phyloP scores from a whole-genome alignment of 2,113 vertebrate genomes.

The Tachuris rubrigastra region DNA sequence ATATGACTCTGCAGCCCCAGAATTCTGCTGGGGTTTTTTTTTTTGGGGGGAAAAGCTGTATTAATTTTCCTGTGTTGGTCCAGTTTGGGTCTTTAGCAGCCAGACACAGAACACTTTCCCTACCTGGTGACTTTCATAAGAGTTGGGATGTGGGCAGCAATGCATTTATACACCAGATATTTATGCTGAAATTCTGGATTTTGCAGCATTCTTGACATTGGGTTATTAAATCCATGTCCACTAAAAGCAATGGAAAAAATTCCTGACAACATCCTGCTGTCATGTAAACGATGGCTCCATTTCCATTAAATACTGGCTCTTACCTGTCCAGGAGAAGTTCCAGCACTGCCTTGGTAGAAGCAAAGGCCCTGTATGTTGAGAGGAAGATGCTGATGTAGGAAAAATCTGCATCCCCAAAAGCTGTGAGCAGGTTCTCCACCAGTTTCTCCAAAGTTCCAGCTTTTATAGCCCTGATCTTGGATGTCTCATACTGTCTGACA shows the following conservation, averaged over 20 bases:
- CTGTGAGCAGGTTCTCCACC: conserved; percentile 92
- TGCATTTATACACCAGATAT: neutral
- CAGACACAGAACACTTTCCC: neutral
- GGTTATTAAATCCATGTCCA: neutral
- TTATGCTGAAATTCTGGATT: neutral
- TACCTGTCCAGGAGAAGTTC: conserved; percentile 88
- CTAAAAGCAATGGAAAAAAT: neutral
- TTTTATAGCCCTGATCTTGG: conserved; percentile 92
- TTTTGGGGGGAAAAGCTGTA: neutral
- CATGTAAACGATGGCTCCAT: neutral
- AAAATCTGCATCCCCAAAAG: conserved; percentile 92
- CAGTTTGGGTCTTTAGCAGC: neutral
- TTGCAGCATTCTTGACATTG: neutral
- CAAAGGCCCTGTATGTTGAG: conserved; percentile 90
- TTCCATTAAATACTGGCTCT: neutral
- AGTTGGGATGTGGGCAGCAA: neutral
- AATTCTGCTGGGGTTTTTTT: neutral
- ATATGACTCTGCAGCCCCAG: neutral
- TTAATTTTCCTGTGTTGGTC: neutral
- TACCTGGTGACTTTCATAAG: neutral
- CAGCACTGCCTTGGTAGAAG: conserved; percentile 85
- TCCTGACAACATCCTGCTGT: neutral
- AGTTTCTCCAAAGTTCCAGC: conserved; percentile 92
- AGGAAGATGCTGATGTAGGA: conserved; percentile 95
- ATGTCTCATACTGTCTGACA: conserved; percentile 92